Conservation (phyloP, 2,797 vertebrate species). For the Onychomys leucogaster region DNA sequence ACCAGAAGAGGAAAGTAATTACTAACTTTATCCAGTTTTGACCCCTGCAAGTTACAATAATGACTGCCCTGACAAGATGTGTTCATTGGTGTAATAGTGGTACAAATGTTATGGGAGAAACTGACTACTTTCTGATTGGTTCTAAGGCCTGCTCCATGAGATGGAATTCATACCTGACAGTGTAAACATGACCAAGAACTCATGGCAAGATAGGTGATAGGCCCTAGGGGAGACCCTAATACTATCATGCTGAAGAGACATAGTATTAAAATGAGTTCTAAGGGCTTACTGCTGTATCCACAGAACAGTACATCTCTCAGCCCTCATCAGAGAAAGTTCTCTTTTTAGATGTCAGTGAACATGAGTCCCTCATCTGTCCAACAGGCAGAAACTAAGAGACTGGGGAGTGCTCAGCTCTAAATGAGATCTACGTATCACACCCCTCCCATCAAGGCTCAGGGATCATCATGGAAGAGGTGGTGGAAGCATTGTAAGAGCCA, state of each 20-base stretch:
- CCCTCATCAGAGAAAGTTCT: background rate
- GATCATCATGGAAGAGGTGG: background rate
- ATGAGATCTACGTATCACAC: background rate
- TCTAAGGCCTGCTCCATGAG: background rate
- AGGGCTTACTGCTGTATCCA: background rate
- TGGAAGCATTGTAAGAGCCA: too few relatives aligned
- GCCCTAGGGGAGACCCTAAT: background rate
- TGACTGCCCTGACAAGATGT: background rate
- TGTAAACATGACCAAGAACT: background rate
- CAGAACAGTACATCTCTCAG: too few relatives aligned
- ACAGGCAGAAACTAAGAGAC: background rate
- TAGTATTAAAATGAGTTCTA: background rate
- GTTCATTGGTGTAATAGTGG: background rate
- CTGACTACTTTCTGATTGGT: background rate
- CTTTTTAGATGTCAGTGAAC: background rate
- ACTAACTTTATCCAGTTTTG: background rate
- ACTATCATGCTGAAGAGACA: background rate
- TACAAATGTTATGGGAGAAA: background rate
- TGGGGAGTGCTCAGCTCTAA: background rate
- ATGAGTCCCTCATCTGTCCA: background rate
- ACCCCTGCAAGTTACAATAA: background rate
- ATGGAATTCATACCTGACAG: background rate
- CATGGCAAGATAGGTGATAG: background rate
- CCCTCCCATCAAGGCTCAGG: background rate
- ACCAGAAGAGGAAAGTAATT: background rate